Conservation (phyloP, 2,113 vertebrate genomes). For the Oncorhynchus gorbuscha region DNA sequence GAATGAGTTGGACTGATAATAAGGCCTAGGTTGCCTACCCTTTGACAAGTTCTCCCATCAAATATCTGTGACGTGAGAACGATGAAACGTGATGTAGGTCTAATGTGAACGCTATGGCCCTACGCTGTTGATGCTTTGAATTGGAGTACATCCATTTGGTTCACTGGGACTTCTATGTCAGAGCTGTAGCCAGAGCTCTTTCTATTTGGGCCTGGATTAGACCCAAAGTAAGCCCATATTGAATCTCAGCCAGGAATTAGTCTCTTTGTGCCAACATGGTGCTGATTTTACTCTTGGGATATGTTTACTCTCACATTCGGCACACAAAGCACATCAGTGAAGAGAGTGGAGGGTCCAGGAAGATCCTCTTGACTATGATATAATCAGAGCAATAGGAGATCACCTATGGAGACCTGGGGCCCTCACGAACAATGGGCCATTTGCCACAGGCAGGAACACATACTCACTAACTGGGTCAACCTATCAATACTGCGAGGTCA, state of each 20-base stretch:
- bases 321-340: not conserved
- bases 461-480: not conserved
- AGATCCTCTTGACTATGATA: not conserved
- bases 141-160: too few species aligned
- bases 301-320: not conserved
- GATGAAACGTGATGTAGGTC: too few species aligned
- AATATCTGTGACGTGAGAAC: not conserved
- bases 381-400: not conserved
- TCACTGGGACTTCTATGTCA: not conserved
- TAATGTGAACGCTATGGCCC: too few species aligned
- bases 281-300: not conserved
- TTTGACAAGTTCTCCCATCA: not conserved
- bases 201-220: not conserved
- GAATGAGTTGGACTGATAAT: not conserved
- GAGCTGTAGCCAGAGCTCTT: not conserved
- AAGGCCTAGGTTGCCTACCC: not conserved
- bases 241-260: too few species aligned
- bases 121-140: too few species aligned
- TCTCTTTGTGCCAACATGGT: too few species aligned
- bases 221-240: not conserved
- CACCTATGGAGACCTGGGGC: not conserved
- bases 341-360: not conserved
- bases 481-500: not conserved
- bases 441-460: not conserved
- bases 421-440: not conserved